Evolutionary conservation across 2,113 vertebrate genomes (phyloP).

Genomic region (Phoxinus phoxinus): DNA sequence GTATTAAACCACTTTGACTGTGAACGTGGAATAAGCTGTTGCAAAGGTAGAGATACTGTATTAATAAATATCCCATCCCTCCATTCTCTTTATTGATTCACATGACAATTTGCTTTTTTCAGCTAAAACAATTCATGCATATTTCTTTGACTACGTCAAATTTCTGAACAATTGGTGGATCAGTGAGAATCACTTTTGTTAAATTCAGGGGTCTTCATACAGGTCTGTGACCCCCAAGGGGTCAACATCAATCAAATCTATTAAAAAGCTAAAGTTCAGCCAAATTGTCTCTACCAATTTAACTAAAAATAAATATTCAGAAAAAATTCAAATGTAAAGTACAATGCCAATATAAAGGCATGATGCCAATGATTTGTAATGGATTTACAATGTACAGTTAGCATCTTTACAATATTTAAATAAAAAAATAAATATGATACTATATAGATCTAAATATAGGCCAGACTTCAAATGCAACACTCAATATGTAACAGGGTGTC

Average conservation of each 20-base stretch:
- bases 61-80: neutral
- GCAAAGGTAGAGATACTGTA: neutral
- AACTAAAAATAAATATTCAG: neutral
- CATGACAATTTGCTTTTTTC: neutral
- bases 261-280: neutral
- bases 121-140: neutral
- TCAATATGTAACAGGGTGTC: neutral
- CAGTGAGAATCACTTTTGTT: neutral
- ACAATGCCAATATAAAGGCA: too few species aligned
- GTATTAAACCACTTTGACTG: slow-evolving; percentile 24
- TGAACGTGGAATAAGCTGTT: neutral
- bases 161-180: neutral
- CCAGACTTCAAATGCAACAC: neutral
- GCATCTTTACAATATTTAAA: neutral
- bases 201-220: neutral
- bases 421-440: neutral
- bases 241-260: neutral
- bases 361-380: neutral
- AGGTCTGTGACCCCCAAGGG: neutral
- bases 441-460: neutral
- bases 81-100: neutral
- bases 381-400: neutral
- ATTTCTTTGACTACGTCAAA: neutral
- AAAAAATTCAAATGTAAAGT: neutral
- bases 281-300: neutral